Percentiles rank a stretch among this genome's conserved stretches.
Conservation (phyloP, 2,797 vertebrate species). For the Balearica regulorum region DNA sequence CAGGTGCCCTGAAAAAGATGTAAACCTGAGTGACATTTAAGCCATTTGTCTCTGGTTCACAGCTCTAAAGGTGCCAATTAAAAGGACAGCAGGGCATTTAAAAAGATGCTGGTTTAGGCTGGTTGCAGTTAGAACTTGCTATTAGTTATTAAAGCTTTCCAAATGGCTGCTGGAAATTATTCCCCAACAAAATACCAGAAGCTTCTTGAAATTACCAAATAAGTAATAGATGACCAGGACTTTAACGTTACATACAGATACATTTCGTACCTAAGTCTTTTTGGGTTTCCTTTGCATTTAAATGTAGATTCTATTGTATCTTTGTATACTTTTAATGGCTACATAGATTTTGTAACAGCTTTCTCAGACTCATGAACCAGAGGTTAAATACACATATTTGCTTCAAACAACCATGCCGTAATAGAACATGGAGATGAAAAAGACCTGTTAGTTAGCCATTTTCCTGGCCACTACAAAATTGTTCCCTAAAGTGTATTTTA, state of each 20-base stretch:
- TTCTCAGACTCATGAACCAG: not conserved
- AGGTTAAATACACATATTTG: conserved; percentile 9
- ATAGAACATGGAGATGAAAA: not conserved
- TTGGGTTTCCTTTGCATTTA: not conserved
- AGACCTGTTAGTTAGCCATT: not conserved
- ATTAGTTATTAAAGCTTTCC: conserved; percentile 44
- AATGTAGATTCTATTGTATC: not conserved
- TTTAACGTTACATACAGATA: not conserved
- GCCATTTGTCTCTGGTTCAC: conserved; percentile 23
- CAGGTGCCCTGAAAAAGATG: not conserved
- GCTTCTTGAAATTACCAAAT: not conserved
- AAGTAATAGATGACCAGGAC: not conserved
- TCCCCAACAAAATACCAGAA: not conserved
- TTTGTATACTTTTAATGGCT: not conserved
- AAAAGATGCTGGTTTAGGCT: conserved; percentile 10
- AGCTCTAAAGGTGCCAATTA: conserved; percentile 59
- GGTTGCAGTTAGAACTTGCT: not conserved
- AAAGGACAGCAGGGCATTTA: conserved; percentile 16
- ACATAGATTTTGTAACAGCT: not conserved
- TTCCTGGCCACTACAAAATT: not conserved
- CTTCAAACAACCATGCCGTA: not conserved
- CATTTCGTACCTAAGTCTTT: not conserved
- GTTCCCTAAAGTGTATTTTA: conserved; percentile 3
- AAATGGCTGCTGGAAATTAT: not conserved
- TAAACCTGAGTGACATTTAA: conserved; percentile 41